phyloP scores from a whole-genome alignment of 2,113 vertebrate species.

The Chrysochloris asiatica region DNA sequence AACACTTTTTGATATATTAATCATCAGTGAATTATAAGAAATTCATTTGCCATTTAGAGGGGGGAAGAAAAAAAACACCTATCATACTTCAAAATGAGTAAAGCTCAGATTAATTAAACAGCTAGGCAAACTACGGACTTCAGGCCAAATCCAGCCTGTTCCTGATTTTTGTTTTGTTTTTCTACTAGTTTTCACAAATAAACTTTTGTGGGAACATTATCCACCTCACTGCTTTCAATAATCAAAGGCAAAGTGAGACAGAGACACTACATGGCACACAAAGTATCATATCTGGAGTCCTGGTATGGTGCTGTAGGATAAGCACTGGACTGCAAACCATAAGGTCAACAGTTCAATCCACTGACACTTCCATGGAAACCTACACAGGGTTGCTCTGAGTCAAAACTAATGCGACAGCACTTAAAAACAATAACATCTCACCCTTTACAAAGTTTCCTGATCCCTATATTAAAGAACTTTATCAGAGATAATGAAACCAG shows the following conservation, averaged over 20 bases:
- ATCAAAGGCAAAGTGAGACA: constrained; percentile 33
- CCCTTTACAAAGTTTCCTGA: constrained; percentile 69
- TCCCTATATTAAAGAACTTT: constrained; percentile 58
- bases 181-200: constrained; percentile 34
- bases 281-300: no score
- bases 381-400: no score
- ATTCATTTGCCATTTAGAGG: constrained; percentile 1
- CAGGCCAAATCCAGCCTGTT: not conserved
- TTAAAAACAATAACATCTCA: constrained; percentile 23
- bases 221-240: constrained; percentile 50
- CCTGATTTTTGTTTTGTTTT: constrained; percentile 27
- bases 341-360: no score
- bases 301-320: no score
- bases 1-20: not conserved
- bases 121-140: constrained; percentile 30
- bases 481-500: constrained; percentile 59
- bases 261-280: constrained; percentile 40
- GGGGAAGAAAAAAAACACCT: not conserved
- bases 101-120: not conserved
- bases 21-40: not conserved
- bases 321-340: no score
- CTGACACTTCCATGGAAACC: no score
- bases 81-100: constrained; percentile 18
- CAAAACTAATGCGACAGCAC: no score
- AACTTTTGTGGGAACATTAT: constrained; percentile 50